These are phyloP conservation scores for Sarcophaga peregrina DNA, from an alignment of 1,140 invertebrate genomes.

Conservation along the genomic window DNA sequence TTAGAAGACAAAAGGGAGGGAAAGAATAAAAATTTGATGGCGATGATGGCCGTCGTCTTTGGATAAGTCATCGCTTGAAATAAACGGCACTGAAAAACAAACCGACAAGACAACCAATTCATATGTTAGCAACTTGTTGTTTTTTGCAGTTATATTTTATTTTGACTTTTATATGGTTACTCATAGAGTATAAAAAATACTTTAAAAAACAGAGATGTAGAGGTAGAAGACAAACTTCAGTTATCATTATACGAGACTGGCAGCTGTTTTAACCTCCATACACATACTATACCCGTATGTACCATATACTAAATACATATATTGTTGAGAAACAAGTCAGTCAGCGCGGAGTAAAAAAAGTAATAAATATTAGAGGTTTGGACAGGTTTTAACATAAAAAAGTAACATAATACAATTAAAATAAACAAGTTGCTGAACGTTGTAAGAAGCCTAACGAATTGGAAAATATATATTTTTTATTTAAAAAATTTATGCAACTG, in stretches of 20 bases:
- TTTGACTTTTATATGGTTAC: neutral
- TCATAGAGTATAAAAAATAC: neutral
- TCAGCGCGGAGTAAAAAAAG: constrained; percentile 41
- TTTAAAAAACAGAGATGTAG: constrained; percentile 17
- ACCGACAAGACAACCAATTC: neutral
- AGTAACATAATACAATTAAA: too few species aligned
- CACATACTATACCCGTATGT: neutral
- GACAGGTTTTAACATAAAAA: constrained; percentile 35
- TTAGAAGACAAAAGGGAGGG: too few species aligned
- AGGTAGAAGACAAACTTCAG: neutral
- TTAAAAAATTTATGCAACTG: too few species aligned
- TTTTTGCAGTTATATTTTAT: neutral
- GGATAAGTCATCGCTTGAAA: neutral
- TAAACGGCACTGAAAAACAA: neutral
- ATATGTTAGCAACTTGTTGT: constrained; percentile 22
- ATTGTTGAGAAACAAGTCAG: neutral
- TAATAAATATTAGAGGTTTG: constrained; percentile 39
- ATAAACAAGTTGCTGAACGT: too few species aligned
- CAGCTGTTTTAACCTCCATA: constrained; percentile 29
- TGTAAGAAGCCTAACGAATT: too few species aligned
- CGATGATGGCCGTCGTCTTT: neutral
- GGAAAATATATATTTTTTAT: too few species aligned
- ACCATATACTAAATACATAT: too few species aligned
- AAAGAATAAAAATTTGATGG: neutral
- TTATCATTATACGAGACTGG: constrained; percentile 10